Conservation (phyloP, 2,113 vertebrate species). For the Heteronetta atricapilla region DNA sequence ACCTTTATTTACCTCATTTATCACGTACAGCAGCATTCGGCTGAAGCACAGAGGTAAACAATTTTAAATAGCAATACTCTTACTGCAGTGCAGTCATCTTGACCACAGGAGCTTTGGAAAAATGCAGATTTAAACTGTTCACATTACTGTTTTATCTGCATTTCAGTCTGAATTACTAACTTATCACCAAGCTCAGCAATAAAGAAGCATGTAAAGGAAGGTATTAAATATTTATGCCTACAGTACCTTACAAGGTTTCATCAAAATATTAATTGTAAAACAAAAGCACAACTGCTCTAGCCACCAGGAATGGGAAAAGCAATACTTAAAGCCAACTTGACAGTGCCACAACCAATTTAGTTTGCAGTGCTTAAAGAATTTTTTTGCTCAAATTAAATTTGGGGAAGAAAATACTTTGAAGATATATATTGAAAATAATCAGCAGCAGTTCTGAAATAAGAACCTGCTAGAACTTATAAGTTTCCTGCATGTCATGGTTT, state of each 20-base stretch:
- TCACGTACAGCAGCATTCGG: slow-evolving; percentile 63
- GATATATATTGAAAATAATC: not conserved
- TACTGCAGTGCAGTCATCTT: slow-evolving; percentile 64
- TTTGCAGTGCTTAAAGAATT: not conserved
- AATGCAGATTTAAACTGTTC: slow-evolving; percentile 72
- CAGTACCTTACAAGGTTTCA: slow-evolving; percentile 58
- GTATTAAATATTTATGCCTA: slow-evolving; percentile 73
- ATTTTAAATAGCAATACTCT: slow-evolving; percentile 64
- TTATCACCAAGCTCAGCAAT: slow-evolving; percentile 73
- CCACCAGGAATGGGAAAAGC: slow-evolving; percentile 33
- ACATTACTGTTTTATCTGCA: slow-evolving; percentile 67
- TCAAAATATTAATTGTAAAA: slow-evolving; percentile 61
- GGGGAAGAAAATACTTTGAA: slow-evolving; percentile 36
- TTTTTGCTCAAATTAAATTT: slow-evolving; percentile 33
- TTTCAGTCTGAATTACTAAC: slow-evolving; percentile 73
- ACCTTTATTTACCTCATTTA: slow-evolving; percentile 77
- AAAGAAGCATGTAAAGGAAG: slow-evolving; percentile 62
- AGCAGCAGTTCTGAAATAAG: not conserved
- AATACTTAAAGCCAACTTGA: slow-evolving; percentile 12
- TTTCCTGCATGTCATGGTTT: not conserved
- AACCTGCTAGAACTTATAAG: not conserved
- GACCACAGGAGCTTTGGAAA: slow-evolving; percentile 74
- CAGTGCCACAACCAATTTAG: slow-evolving; percentile 1
- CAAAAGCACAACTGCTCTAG: slow-evolving; percentile 67
- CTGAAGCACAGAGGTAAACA: slow-evolving; percentile 75